Evolutionary conservation across 2,888 invertebrate species (phyloP), one percentile per base, ranked within the genome.

Genomic region (Orthosia cruda): DNA sequence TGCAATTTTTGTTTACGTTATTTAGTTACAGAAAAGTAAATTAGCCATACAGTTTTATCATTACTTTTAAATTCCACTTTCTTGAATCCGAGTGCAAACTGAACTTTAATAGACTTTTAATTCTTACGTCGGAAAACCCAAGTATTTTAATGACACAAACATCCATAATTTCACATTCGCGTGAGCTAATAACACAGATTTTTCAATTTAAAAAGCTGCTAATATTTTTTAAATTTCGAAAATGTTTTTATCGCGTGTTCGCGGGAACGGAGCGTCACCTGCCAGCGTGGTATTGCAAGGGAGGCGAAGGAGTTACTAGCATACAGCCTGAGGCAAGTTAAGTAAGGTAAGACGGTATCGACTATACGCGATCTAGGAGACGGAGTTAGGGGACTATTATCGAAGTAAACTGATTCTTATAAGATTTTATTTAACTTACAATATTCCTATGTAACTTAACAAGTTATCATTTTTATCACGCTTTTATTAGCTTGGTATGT

Each of bases 301-400:
- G 58, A 64, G 71, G 86, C 81, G 49, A 84, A 80, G 81, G 88
- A 81, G 71, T 71, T 74, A 87, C 87, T 87, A 71, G 63, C 63
- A 61, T 58, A 67, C 72, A 61, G 79, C 75, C 73, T 58, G 65
- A 49, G 40, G 49, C 57, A 49, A n/a, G n/a, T n/a, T n/a, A n/a
- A 73, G 50, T 15, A 66, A 74, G 59, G 45, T 55, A 77, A 77
- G 72, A 73, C 66, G 73, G 50, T 87, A 87, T 87, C 87, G 87
- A 87, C 85, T 87, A 87, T 80, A 87, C 79, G 83, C 66, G 74
- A 71, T 81, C 87, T 87, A 77, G 87, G 88, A 87, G 50, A 87
- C 87, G 80, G 77, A 63, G 23, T 9, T 55, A 40, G 76, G 81
- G 85, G 68, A 20, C 13, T 79, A 57, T 61, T 84, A 57, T 65